Evolutionary conservation across 2,113 vertebrate species (phyloP).

Genomic region (Pimephales promelas): DNA sequence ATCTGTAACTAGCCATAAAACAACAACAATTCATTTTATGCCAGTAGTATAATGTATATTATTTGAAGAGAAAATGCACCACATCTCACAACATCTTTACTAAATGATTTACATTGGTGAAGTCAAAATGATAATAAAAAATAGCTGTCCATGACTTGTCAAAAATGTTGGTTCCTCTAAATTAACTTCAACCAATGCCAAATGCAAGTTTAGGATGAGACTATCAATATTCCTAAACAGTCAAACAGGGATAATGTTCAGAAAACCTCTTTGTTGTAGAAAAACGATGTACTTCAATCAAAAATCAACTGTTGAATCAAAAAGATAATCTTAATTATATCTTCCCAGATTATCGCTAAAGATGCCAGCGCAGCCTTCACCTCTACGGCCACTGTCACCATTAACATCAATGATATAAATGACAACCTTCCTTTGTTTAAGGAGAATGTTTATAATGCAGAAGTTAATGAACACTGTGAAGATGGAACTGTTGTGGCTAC

Average conservation of each 20-base stretch:
- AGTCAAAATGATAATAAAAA: background rate
- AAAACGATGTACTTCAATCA: too few relatives aligned
- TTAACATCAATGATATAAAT: conserved; percentile 82
- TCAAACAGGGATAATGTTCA: too few relatives aligned
- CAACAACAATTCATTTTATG: background rate
- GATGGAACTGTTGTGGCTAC: conserved; percentile 63
- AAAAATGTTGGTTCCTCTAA: background rate
- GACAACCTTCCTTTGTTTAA: conserved; percentile 85
- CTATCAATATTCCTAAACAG: background rate
- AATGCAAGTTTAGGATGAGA: background rate
- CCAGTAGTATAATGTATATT: background rate
- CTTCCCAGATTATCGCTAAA: conserved; percentile 81
- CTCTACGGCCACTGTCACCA: conserved; percentile 79
- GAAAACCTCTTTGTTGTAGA: background rate
- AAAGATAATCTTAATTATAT: background rate
- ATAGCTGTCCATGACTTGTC: background rate
- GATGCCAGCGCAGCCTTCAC: conserved; percentile 60
- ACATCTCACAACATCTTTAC: too few relatives aligned
- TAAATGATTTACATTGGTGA: background rate
- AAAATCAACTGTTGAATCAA: too few relatives aligned
- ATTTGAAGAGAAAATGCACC: too few relatives aligned
- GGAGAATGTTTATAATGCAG: conserved; percentile 70
- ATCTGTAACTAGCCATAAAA: background rate
- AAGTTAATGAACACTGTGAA: conserved; percentile 75
- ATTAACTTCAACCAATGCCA: background rate